Conservation (phyloP, 2,113 vertebrate species). For the Pachycephala philippinensis region DNA sequence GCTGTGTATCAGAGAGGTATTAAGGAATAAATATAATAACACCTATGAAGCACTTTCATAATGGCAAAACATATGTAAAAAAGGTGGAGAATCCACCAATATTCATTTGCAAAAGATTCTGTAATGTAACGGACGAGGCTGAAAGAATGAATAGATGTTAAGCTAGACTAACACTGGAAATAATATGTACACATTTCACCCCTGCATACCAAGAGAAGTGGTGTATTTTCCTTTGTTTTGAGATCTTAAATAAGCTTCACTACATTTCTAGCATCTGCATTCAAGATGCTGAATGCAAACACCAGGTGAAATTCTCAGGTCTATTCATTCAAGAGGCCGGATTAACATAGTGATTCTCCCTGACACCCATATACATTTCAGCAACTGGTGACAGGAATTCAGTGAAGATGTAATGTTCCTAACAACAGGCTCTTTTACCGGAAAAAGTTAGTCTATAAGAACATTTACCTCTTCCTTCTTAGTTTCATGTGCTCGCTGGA, state of each 20-base stretch:
- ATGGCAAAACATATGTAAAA: background rate
- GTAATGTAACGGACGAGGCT: background rate
- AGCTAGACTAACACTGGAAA: background rate
- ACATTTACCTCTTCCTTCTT: conserved; percentile 83
- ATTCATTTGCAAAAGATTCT: background rate
- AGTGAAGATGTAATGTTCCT: background rate
- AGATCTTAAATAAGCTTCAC: background rate
- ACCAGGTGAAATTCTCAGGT: background rate
- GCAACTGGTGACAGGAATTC: background rate
- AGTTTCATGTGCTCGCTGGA: conserved; percentile 76
- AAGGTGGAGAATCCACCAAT: background rate
- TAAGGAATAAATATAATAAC: background rate
- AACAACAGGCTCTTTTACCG: background rate
- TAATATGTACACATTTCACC: background rate
- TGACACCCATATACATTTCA: background rate
- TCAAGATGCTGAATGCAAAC: background rate
- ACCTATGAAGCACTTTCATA: background rate
- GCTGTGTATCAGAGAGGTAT: background rate
- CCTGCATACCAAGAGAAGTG: background rate
- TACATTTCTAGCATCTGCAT: background rate
- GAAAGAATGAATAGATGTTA: background rate
- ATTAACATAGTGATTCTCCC: background rate
- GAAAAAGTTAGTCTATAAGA: background rate
- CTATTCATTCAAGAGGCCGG: background rate
- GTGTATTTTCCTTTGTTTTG: background rate